Conservation (phyloP, 1,140 invertebrate genomes). For the Zaprionus kolodkinae region DNA sequence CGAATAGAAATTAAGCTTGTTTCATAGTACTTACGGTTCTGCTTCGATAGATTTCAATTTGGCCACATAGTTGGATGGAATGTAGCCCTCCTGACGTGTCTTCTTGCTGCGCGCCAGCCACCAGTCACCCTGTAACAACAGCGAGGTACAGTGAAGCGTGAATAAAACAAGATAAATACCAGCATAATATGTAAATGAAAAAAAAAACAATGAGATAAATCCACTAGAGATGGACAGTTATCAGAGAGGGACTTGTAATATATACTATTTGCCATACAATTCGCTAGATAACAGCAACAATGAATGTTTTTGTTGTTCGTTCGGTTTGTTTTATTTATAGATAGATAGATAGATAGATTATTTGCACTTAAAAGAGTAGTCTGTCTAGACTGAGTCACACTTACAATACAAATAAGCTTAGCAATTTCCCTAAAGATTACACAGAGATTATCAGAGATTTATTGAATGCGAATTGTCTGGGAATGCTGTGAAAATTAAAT, state of each 20-base stretch:
- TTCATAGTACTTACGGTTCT: constrained; percentile 95
- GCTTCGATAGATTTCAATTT: constrained; percentile 99
- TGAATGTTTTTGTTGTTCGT: background rate
- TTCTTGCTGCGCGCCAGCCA: constrained; percentile 98
- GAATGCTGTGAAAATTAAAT: background rate
- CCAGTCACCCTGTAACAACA: constrained; percentile 93
- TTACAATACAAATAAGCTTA: background rate
- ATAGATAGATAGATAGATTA: background rate
- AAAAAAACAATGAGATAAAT: constrained; percentile 27
- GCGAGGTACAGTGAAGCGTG: constrained; percentile 10
- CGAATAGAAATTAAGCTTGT: background rate
- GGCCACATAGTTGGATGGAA: constrained; percentile 99
- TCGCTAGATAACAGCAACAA: constrained; percentile 16
- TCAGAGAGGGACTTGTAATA: constrained; percentile 6
- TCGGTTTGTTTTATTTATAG: background rate
- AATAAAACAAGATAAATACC: constrained; percentile 6
- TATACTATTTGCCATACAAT: constrained; percentile 29
- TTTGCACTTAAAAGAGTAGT: background rate
- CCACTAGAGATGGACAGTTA: constrained; percentile 24
- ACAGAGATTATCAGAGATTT: background rate
- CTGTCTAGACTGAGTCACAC: background rate
- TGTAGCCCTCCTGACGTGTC: constrained; percentile 98
- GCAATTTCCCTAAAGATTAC: background rate
- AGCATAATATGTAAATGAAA: constrained; percentile 4
- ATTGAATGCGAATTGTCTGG: background rate